Percentiles rank a stretch among this genome's conserved stretches.
These are phyloP conservation scores for Pelochelys cantorii DNA, from an alignment of 2,797 vertebrate genomes.

Conservation along the genomic window DNA sequence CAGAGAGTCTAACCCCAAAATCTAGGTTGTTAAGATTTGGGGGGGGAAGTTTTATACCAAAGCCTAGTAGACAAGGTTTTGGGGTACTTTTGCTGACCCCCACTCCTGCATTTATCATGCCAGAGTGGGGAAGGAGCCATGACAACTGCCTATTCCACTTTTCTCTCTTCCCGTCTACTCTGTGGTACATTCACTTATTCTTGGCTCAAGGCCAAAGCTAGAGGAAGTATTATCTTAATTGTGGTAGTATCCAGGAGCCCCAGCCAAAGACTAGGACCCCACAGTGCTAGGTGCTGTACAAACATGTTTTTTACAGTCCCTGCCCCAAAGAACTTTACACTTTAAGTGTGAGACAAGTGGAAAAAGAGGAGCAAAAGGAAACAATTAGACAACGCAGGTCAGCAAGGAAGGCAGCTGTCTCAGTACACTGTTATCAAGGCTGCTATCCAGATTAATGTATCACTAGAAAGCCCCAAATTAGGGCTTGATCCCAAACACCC, in stretches of 20 bases:
- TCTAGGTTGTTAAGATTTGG: no score
- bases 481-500: not conserved
- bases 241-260: not conserved
- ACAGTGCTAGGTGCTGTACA: not conserved
- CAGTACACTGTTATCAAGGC: accelerated
- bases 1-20: no score
- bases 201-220: not conserved
- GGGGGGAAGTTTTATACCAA: no score
- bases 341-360: not conserved
- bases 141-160: not conserved
- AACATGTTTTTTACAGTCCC: not conserved
- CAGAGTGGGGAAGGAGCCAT: no score
- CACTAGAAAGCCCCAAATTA: not conserved
- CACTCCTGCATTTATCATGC: no score
- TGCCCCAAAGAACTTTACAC: not conserved
- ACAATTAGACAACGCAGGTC: accelerated
- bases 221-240: not conserved
- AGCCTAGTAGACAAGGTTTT: no score
- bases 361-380: not conserved
- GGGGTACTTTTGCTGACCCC: no score
- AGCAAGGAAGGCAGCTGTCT: not conserved
- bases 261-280: not conserved
- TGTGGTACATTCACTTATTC: not conserved
- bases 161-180: not conserved
- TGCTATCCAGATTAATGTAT: not conserved